Evolutionary conservation across 2,888 invertebrate species (phyloP), one percentile per base, ranked within the genome.

Genomic region (Axea sp.): DNA sequence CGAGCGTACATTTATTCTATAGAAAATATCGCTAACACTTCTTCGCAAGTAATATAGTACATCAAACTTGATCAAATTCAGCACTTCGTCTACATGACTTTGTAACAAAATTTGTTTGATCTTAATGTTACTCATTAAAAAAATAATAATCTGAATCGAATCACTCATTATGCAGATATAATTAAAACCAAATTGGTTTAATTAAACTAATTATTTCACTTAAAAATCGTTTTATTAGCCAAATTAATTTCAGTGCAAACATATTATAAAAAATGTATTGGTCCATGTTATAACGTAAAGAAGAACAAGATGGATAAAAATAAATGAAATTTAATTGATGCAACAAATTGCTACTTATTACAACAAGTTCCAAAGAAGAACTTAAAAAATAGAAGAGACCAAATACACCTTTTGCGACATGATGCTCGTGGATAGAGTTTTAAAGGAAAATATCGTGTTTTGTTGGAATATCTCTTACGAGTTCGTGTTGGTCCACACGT

Each of bases 381-480:
- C 31, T 14, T 22, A 12, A 35, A 49, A 62, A 55, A 37, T 68
- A 51, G 43, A 33, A 24, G 49, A 59, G 37, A 59, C 49, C 7
- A 55, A 68, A 19, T 12, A 35, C 30, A 31, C 47, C 47, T 47
- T 59, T 65, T 68, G 59, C 68, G 68, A 51, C 53, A 65, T 41
- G 22, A 41, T 33, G 8, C 39, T 49, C 28, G 47, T 15, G 37
- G 24, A 68, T 49, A 49, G 45, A 47, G 45, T 68, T 67, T 57
- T 43, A 62, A 73, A 64, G 53, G 51, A 57, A 60, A 41, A 51
- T 62, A 64, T 57, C 37, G 68, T 73, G 59, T 57, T 51, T 74
- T 31, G 33, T 47, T 53, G 57, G 53, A 74, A 65, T 74, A 74
- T 59, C 59, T 74, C 57, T 64, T 64, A 64, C 73, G 64, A 64